These are phyloP conservation scores for Chionodraco myersi DNA, from an alignment of 2,113 vertebrate species.

Conservation along the genomic window DNA sequence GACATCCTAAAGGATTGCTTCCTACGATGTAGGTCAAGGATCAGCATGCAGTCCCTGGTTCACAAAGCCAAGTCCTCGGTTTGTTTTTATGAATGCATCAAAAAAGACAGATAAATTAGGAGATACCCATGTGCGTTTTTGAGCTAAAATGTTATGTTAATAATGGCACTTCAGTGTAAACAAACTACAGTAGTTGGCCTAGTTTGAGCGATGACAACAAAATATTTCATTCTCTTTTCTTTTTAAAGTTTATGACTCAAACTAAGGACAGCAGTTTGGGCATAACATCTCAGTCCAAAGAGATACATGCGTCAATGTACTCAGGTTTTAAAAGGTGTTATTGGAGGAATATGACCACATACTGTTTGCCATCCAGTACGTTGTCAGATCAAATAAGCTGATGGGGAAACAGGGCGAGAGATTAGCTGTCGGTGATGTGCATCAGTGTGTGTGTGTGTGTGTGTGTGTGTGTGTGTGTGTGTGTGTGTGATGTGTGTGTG, in stretches of 20 bases:
- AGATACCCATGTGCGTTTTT: conserved; percentile 17
- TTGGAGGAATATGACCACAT: conserved; percentile 17
- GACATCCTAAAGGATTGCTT: neutral
- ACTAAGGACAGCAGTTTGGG: conserved; percentile 32
- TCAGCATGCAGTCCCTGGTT: neutral
- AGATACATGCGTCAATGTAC: neutral
- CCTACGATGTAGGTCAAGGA: conserved; percentile 12
- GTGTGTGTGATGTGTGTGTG: conserved; percentile 2
- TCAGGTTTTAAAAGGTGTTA: conserved; percentile 2
- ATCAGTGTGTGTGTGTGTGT: conserved; percentile 8
- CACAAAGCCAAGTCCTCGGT: neutral
- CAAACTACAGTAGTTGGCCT: conserved; percentile 23
- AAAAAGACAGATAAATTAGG: conserved; percentile 7
- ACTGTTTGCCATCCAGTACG: conserved; percentile 36
- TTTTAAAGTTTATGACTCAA: conserved; percentile 13
- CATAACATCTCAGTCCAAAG: neutral
- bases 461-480: conserved; percentile 4
- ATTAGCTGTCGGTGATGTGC: conserved; percentile 55
- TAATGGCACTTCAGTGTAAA: conserved; percentile 41
- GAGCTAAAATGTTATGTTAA: conserved; percentile 1
- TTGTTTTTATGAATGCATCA: neutral
- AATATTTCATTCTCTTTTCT: conserved; percentile 8
- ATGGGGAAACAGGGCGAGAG: conserved; percentile 23
- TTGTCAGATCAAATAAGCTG: conserved; percentile 35
- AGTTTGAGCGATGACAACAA: conserved; percentile 29